A percentile compares a stretch with the other conserved stretches of the same genome.
These are phyloP conservation scores for Nymphalis c-album DNA, from an alignment of 2,888 invertebrate species.

Conservation along the genomic window DNA sequence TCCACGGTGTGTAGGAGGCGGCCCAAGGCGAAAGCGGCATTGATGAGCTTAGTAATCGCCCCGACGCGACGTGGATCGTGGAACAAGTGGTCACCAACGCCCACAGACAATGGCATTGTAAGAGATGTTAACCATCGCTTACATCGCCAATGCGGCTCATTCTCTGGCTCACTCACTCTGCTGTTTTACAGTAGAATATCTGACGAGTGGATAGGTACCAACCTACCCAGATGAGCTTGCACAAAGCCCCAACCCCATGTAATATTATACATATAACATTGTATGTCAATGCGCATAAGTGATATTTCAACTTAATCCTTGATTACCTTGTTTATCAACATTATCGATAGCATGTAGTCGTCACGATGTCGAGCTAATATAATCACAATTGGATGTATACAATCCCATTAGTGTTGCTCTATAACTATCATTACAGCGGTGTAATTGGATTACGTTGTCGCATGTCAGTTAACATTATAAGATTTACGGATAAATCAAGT, in stretches of 20 bases:
- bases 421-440: slow-evolving; percentile 13
- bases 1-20: no score
- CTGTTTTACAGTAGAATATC: no score
- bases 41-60: no score
- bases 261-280: not conserved
- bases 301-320: slow-evolving; percentile 2
- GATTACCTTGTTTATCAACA: slow-evolving; percentile 1
- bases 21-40: no score
- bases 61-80: no score
- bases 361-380: slow-evolving; percentile 19
- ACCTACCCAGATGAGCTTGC: no score
- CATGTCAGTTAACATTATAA: slow-evolving; percentile 19
- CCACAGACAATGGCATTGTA: no score
- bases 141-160: no score
- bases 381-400: slow-evolving; percentile 24
- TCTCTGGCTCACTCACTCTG: no score
- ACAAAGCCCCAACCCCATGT: not conserved
- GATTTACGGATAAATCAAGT: slow-evolving; percentile 14
- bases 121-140: no score
- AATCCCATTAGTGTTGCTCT: slow-evolving; percentile 23
- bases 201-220: no score
- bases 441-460: slow-evolving; percentile 24
- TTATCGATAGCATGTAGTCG: slow-evolving; percentile 8
- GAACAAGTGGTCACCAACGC: no score
- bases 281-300: not conserved